Base-by-base conservation (phyloP, 2,113 vertebrate species). In the Macquaria ambigua region DNA sequence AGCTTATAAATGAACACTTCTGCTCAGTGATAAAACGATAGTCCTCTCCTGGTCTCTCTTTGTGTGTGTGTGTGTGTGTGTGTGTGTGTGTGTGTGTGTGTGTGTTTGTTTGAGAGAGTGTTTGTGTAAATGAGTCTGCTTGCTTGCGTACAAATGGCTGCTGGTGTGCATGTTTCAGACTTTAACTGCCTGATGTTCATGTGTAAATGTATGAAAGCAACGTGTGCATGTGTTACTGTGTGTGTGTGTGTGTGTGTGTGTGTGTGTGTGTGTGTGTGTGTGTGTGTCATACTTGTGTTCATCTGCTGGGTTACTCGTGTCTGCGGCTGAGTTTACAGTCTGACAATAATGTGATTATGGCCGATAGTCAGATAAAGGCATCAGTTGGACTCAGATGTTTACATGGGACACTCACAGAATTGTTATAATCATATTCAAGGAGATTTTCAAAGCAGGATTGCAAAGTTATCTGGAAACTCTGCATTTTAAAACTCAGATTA, bases 1-100 rank as follows among this genome's bases (percentile, higher is more conserved):
- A 93, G 94, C 61, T 94, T 95, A 91, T 93, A 93, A 95, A 95
- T 95, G 91, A 94, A 92, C 93, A 87, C 85, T 90, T 86, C 83
- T 91, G 81, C 90, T 82, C 82, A 15, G 79, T 93, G 95, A 93
- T 95, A 89, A 95, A 95, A 92, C 78, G 87, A 86, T 79, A 82
- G 83, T 82, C 67, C 72, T 69, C 84, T 80, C 23, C 68, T 73
- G 58, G 55, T 72, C 34, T 46, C 39, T 56, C 21, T 69, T 21
- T 67, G 68, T 48, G 50, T 14, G 12, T 63, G 64, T 72, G 23
- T 68, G 55, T 72, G 31, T 77, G 76, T 71, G 67, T 80, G 48
- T 41, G 50, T 69, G 58, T 34, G 52, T 70, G 31, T 72, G 23
- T 68, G 55, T 72, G 31, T 77, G 76, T 71, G 67, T 80, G 48